Percentiles rank a stretch among this genome's conserved stretches.
Evolutionary conservation across 1,140 invertebrate species (phyloP).

Genomic region (Macrotrachela quadricornifera): DNA sequence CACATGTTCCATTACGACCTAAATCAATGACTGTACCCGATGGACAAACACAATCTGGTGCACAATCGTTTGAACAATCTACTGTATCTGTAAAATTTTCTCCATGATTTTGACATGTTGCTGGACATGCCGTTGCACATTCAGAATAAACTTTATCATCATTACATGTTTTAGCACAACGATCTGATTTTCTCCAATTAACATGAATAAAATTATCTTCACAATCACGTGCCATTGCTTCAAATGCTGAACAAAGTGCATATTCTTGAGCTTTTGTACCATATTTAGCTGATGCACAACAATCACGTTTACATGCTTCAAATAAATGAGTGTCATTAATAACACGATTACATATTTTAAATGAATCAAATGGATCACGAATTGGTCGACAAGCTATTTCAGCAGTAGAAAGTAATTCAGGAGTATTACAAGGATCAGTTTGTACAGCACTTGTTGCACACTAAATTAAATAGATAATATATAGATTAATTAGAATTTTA

Average conservation of each 20-base stretch:
- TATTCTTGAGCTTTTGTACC: conserved; percentile 4
- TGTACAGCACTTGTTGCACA: not conserved
- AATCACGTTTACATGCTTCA: conserved; percentile 51
- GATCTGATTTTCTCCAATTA: conserved; percentile 47
- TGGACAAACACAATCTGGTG: conserved; percentile 13
- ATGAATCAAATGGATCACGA: not conserved
- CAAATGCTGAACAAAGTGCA: conserved; percentile 51
- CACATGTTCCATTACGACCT: conserved; percentile 10
- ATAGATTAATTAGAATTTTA: not conserved
- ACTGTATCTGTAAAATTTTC: not conserved
- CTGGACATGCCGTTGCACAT: conserved; percentile 47
- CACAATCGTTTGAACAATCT: conserved; percentile 11
- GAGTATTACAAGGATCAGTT: not conserved
- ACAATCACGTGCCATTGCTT: conserved; percentile 54
- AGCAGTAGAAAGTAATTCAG: not conserved
- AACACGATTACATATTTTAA: not conserved
- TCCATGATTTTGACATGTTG: conserved; percentile 39
- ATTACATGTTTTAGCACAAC: conserved; percentile 34
- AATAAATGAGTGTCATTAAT: conserved; percentile 24
- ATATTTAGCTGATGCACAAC: conserved; percentile 41
- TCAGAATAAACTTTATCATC: conserved; percentile 45
- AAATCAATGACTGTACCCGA: conserved; percentile 2
- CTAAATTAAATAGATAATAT: not conserved
- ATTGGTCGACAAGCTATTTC: not conserved
- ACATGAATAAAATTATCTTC: conserved; percentile 39